phyloP scores from a whole-genome alignment of 2,888 invertebrate species.

The Agapostemon virescens region DNA sequence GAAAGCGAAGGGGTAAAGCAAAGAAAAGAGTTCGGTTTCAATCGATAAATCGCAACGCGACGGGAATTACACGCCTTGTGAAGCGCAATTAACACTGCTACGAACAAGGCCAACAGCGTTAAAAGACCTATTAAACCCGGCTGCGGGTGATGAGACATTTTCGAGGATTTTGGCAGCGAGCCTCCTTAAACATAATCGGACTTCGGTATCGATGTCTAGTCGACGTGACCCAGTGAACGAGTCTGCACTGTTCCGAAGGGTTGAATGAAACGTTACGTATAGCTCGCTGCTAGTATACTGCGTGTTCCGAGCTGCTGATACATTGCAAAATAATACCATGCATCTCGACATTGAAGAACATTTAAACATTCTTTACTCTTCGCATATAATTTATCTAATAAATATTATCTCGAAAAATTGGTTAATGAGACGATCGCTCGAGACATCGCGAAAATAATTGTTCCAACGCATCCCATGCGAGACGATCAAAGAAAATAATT shows the following conservation, averaged over 20 bases:
- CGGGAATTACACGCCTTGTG: conserved; percentile 44
- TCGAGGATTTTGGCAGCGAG: conserved; percentile 34
- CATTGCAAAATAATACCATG: not conserved
- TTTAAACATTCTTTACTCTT: not conserved
- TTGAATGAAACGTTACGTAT: not conserved
- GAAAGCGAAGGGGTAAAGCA: not conserved
- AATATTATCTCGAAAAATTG: not conserved
- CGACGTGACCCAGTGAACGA: conserved; percentile 22
- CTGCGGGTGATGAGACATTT: conserved; percentile 33
- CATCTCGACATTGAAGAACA: not conserved
- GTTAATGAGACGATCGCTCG: not conserved
- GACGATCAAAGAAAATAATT: not conserved
- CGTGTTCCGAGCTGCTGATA: not conserved
- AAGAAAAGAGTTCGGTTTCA: not conserved
- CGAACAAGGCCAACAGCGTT: conserved; percentile 43
- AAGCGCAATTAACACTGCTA: conserved; percentile 42
- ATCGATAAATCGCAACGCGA: conserved; percentile 58
- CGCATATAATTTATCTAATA: not conserved
- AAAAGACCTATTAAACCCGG: conserved; percentile 46
- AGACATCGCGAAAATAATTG: not conserved
- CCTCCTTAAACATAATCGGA: conserved; percentile 32
- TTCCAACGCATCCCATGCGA: not conserved
- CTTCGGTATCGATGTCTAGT: conserved; percentile 17
- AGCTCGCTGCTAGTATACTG: not conserved
- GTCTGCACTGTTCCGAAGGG: not conserved